phyloP scores from a whole-genome alignment of 2,113 vertebrate genomes.

The Etia nguti region DNA sequence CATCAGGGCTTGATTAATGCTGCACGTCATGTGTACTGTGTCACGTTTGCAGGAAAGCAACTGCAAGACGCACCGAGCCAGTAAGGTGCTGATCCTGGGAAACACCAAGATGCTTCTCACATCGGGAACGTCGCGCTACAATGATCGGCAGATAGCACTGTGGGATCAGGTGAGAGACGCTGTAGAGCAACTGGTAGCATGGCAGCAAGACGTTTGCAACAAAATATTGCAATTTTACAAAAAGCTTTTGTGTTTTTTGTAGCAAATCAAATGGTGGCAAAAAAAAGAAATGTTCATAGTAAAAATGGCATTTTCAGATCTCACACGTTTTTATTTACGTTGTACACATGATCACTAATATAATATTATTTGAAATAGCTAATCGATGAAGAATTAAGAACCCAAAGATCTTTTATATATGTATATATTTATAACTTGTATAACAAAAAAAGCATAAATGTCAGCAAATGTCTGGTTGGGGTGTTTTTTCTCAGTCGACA shows the following conservation, averaged over 20 bases:
- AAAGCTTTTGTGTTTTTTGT: neutral
- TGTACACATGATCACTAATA: neutral
- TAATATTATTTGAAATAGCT: neutral
- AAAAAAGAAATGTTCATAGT: neutral
- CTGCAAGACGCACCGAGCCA: constrained; percentile 79
- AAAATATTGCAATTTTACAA: neutral
- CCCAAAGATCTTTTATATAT: neutral
- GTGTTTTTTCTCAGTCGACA: neutral
- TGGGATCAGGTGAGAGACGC: constrained; percentile 68
- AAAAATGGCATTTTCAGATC: neutral
- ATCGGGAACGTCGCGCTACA: constrained; percentile 84
- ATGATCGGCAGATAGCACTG: constrained; percentile 85
- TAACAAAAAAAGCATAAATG: neutral
- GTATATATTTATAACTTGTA: too few species aligned
- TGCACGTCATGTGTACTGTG: neutral
- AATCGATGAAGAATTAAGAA: neutral
- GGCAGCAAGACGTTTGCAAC: neutral
- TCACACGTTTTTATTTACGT: neutral
- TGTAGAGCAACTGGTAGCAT: neutral
- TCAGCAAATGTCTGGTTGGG: neutral
- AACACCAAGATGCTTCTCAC: constrained; percentile 83
- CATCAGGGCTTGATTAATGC: neutral
- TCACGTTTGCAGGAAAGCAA: constrained; percentile 77
- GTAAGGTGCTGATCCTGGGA: constrained; percentile 86
- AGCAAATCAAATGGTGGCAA: neutral